Evolutionary conservation across 2,888 invertebrate species (phyloP), one percentile per base, ranked within the genome.

Genomic region (Tachina fera): DNA sequence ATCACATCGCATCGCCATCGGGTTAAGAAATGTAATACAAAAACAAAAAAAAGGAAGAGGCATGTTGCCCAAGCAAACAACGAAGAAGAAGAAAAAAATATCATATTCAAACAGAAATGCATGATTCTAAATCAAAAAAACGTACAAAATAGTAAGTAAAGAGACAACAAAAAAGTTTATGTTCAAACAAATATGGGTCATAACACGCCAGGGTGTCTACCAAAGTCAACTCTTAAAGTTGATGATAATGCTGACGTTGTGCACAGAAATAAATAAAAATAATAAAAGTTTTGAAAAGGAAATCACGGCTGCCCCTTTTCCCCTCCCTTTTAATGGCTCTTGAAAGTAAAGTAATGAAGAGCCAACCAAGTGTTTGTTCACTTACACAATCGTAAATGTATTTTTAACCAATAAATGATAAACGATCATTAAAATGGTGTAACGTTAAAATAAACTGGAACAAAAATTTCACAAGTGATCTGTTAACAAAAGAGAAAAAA

Each of bases 161-260:
- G 60, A 72, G 72, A 74, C 74, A 56, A 61, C 53, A 65, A n/a
- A 63, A 79, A 79, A 63, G 45, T 60, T 63, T 41, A 49, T 65
- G 60, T 60, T 63, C 65, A 65, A 79, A 65, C 76, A 83, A 83
- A 86, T 86, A 86, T 86, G 82, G 86, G 86, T 86, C 86, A 86
- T 79, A 83, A 80, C 86, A 86, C 86, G 83, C 86, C 86, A 76
- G 86, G 86, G 86, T 86, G 86, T 86, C 86, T 86, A 22, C 79
- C 76, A 77, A 68, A 79, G 72, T 70, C 79, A 86, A 79, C 67
- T 67, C 49, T n/a, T 14, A 41, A 58, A 65, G 63, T 22, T 49
- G 51, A 49, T 53, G 47, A 61, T 70, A n/a, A 71, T 65, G 71
- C 61, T 45, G 76, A 67, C n/a, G 63, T 39, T 58, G 56, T 47